Conservation (phyloP, 2,113 vertebrate species). For the Morone saxatilis region DNA sequence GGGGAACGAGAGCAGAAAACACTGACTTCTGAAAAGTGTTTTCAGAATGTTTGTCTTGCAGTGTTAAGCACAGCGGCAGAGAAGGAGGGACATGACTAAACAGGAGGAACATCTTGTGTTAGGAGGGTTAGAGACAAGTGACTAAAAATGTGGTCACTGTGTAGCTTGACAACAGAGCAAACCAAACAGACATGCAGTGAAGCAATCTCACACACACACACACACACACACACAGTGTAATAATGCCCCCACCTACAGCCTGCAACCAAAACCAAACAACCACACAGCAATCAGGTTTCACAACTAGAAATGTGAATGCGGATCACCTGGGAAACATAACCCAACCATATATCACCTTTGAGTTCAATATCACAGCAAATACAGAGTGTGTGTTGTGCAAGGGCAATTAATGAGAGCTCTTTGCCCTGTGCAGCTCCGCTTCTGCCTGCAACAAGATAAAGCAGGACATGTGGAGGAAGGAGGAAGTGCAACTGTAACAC, state of each 20-base stretch:
- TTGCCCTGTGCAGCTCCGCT: conserved; percentile 49
- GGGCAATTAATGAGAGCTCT: conserved; percentile 52
- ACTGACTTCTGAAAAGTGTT: not conserved
- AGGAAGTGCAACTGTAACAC: not conserved
- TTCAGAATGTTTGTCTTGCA: not conserved
- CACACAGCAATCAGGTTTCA: conserved; percentile 22
- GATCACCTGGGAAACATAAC: not conserved
- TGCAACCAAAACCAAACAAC: not conserved
- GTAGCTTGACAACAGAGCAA: conserved; percentile 8
- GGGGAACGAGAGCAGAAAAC: not conserved
- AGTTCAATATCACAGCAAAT: conserved; percentile 26
- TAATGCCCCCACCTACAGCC: not conserved
- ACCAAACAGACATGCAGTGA: not conserved
- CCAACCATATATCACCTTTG: not conserved
- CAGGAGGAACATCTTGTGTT: not conserved
- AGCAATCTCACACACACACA: not conserved
- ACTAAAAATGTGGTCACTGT: not conserved
- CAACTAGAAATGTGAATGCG: conserved; percentile 2
- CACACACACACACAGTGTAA: not conserved
- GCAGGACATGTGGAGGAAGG: not conserved
- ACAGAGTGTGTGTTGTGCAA: conserved; percentile 45
- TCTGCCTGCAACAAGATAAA: not conserved
- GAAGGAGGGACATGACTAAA: not conserved
- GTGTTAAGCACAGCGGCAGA: not conserved
- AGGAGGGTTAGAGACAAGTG: not conserved